Evolutionary conservation across 2,888 invertebrate genomes (phyloP), one percentile per base, ranked within the genome.

Genomic region (Netelia melanura): DNA sequence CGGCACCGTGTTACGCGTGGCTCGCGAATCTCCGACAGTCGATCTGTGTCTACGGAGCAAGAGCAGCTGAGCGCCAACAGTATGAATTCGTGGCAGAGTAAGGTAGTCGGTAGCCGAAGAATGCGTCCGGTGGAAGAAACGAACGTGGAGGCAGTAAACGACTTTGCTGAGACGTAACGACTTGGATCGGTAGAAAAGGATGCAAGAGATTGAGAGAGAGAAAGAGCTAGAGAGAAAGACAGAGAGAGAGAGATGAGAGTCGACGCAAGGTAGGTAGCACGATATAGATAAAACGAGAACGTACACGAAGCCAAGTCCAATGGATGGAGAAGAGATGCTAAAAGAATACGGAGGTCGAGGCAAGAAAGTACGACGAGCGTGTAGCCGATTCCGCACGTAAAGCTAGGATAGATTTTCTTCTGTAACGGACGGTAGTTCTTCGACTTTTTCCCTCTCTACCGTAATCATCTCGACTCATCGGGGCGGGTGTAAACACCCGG

Each of bases 381-480:
- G 62, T 65, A 74, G 77, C 48, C 64, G 68, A 81, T 78, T 8
- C 71, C 67, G 76, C 67, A 71, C 74, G 54, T 65, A 56, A 58
- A 81, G 65, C 68, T 30, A 64, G 54, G 61, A 78, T 68, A 52
- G 54, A 10, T n/a, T 25, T 78, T 64, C 71, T 68, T 70, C 30
- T 25, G 71, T 64, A 71, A 80, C 72, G 54, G 61, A 68, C 68
- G 67, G 14, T 52, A 71, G 65, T 67, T 58, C 67, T 68, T 64
- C 43, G 25, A 78, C 56, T 77, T 64, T 43, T 74, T 75, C 23
- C 58, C 56, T 67, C 23, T 52, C 85, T 44, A 38, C 84, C 80
- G 84, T 91, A 92, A 91, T 92, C 91, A 90, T 86, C 86, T 86
- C 78, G 89, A 86, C 89, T 91, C 91, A 92, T 92, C 91, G 91